These are phyloP conservation scores for Spermophilus dauricus DNA, from an alignment of 2,113 vertebrate species.

Conservation along the genomic window DNA sequence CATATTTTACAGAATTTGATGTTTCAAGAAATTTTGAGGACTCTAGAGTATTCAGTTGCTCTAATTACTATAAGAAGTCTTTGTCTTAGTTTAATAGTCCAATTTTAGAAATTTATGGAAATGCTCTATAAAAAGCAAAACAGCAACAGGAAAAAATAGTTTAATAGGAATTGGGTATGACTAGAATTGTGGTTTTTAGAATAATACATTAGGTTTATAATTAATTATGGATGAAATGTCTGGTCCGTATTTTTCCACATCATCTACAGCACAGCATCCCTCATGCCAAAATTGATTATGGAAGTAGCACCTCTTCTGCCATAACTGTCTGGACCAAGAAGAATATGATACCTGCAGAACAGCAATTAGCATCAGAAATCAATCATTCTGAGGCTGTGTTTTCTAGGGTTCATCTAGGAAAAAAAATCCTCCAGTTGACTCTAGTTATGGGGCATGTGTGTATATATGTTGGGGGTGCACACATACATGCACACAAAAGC, in stretches of 20 bases:
- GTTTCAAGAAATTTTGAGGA: constrained; percentile 47
- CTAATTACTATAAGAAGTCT: constrained; percentile 64
- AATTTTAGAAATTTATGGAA: constrained; percentile 58
- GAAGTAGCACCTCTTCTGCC: constrained; percentile 72
- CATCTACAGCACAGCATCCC: constrained; percentile 29
- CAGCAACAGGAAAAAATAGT: constrained; percentile 65
- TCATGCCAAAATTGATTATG: constrained; percentile 71
- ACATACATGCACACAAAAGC: neutral
- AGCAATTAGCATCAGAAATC: constrained; percentile 61
- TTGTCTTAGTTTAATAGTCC: constrained; percentile 59
- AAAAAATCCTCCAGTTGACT: neutral
- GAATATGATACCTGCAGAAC: neutral
- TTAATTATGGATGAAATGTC: constrained; percentile 82
- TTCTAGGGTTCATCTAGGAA: constrained; percentile 61
- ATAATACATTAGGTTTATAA: constrained; percentile 76
- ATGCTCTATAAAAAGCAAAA: constrained; percentile 49
- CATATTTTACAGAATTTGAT: constrained; percentile 59
- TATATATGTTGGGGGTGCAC: neutral
- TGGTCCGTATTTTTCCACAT: constrained; percentile 67
- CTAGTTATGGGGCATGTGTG: neutral
- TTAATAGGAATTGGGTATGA: constrained; percentile 69
- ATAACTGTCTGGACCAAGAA: constrained; percentile 57
- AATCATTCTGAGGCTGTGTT: constrained; percentile 62
- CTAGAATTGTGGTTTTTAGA: constrained; percentile 61
- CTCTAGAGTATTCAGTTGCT: constrained; percentile 37